A percentile compares a stretch with the other conserved stretches of the same genome.
Conservation (phyloP, 2,797 vertebrate genomes). For the Strix occidentalis region DNA sequence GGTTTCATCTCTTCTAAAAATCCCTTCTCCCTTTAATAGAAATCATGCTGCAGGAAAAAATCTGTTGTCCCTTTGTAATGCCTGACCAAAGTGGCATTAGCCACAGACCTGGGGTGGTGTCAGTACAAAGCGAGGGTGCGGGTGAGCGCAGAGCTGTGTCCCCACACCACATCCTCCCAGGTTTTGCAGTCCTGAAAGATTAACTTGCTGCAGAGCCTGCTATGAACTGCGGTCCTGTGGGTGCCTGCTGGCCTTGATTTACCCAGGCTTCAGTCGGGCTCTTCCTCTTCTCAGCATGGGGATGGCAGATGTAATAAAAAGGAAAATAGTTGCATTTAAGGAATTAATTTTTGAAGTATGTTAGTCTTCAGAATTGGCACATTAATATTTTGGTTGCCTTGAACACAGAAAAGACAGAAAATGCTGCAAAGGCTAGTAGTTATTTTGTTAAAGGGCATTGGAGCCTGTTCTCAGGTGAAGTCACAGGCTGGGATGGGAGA, state of each 20-base stretch:
- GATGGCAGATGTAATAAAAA: not conserved
- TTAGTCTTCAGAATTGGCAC: not conserved
- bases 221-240: fast-evolving
- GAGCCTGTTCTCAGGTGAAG: not conserved
- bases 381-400: not conserved
- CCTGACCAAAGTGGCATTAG: no score
- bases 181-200: not conserved
- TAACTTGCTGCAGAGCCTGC: not conserved
- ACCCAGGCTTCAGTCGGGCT: not conserved
- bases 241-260: fast-evolving
- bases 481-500: not conserved
- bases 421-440: not conserved
- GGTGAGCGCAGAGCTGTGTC: not conserved
- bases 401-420: not conserved
- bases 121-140: fast-evolving
- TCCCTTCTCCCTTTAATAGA: not conserved
- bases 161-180: not conserved
- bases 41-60: not conserved
- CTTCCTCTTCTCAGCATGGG: not conserved
- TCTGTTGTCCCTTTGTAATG: not conserved
- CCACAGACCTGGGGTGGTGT: not conserved
- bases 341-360: not conserved
- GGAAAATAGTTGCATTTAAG: not conserved
- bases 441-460: not conserved
- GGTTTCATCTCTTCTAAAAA: not conserved